A percentile compares a stretch with the other conserved stretches of the same genome.
phyloP scores from a whole-genome alignment of 2,888 invertebrate genomes.

The Litoditis marina region DNA sequence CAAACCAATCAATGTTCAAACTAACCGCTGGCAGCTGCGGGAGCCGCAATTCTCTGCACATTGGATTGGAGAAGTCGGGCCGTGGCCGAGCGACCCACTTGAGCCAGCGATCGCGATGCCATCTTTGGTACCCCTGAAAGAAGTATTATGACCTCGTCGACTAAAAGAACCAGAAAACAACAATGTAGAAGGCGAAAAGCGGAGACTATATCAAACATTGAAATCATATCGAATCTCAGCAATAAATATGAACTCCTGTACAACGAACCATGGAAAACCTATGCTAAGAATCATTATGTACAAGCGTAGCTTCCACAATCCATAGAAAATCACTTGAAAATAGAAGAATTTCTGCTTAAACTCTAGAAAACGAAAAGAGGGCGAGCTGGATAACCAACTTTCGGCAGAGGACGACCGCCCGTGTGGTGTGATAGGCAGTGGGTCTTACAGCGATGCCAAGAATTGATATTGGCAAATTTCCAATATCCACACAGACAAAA shows the following conservation, averaged over 20 bases:
- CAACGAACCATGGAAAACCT: no score
- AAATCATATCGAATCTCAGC: neutral
- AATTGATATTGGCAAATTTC: neutral
- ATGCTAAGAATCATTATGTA: neutral
- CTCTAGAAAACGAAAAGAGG: neutral
- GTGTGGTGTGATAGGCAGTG: neutral
- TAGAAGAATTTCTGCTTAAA: no score
- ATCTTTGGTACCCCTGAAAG: slow-evolving; percentile 26
- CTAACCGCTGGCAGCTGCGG: slow-evolving; percentile 35
- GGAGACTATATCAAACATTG: neutral
- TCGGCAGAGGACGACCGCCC: neutral
- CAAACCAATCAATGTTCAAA: neutral
- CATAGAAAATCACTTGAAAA: neutral
- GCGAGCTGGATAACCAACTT: neutral
- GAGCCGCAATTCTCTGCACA: slow-evolving; percentile 39
- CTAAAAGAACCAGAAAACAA: neutral
- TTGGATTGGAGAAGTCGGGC: slow-evolving; percentile 46
- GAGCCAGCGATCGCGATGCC: slow-evolving; percentile 51
- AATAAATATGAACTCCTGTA: neutral
- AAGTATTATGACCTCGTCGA: neutral
- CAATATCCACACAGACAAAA: no score
- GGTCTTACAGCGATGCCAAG: neutral
- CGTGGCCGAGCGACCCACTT: slow-evolving; percentile 46
- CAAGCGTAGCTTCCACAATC: neutral
- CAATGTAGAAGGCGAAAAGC: neutral